phyloP scores from a whole-genome alignment of 1,140 invertebrate genomes.

The Sminthurinus signatus region DNA sequence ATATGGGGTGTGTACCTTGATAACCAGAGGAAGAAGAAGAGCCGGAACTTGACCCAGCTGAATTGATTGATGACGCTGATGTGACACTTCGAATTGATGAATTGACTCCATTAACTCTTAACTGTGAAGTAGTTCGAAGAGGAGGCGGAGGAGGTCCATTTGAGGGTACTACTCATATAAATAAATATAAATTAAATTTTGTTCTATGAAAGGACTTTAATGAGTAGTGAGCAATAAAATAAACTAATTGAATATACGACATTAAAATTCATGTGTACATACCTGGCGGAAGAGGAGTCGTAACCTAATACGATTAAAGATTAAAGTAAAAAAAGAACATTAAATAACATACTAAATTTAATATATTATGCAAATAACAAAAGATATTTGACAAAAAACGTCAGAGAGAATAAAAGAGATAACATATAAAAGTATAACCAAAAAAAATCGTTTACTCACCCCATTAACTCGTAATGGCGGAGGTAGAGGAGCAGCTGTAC shows the following conservation, averaged over 20 bases:
- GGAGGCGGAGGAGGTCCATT: conserved; percentile 41
- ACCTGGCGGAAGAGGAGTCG: no score
- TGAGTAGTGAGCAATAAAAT: not conserved
- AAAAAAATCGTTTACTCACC: conserved; percentile 19
- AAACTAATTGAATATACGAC: no score
- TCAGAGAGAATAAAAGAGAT: not conserved
- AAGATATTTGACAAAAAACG: not conserved
- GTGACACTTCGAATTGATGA: conserved; percentile 44
- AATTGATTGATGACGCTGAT: conserved; percentile 25
- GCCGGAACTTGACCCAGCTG: conserved; percentile 24
- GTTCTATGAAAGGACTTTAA: conserved; percentile 2
- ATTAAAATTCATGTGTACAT: no score
- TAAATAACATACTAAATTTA: not conserved
- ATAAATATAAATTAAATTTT: no score
- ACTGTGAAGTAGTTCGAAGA: conserved; percentile 44
- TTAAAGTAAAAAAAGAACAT: not conserved
- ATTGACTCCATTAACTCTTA: no score
- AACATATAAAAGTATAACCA: not conserved
- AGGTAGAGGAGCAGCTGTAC: conserved; percentile 30
- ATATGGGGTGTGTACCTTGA: conserved; percentile 4
- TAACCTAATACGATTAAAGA: not conserved
- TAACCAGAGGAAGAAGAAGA: conserved; percentile 24
- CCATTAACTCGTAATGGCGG: conserved; percentile 32
- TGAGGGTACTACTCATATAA: no score
- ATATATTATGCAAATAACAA: not conserved